Evolutionary conservation across 2,797 vertebrate genomes (phyloP), one percentile per base, ranked within the genome.

Genomic region (Rhyacichthys aspro): DNA sequence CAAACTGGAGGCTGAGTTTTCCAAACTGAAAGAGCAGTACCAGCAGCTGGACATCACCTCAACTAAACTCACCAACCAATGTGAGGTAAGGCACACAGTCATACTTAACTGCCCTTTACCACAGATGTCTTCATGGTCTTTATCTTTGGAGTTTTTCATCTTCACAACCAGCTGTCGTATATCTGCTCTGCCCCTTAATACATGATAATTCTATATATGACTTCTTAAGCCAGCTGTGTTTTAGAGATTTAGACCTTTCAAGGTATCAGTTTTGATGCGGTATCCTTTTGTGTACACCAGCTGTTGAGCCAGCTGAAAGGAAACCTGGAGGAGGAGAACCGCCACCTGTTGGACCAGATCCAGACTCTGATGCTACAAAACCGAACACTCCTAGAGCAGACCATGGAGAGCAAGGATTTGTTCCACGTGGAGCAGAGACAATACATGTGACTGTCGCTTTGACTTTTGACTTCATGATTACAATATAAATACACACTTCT

Each of bases 391-490:
- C 89, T 99, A 87, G 97, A 99, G 73, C 97, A 99, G 88, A 99
- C 96, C 56, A 98, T 98, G 96, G 97, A 99, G 91, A 98, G 96
- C 95, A 98, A 98, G 84, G 97, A 99, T 87, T 94, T 99, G 70
- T 98, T 97, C 88, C 95, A 98, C 5, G 96, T 98, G 9, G 97
- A 98, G 76, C 97, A 98, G 89, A 94, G 97, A 87, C 96, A 98
- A 63, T 98, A 99, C 90, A 99, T 98, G 98, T 98, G 90, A 80
- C 3, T 33, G 15, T 8, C 32, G 10, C 10, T 43, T 33, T 55
- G 0, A 28, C 5, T 18, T 32, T 32, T 55, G 9, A 39, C 7
- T 4, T 38, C 15, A 14, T 9, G 7, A 12, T 53, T 53, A 38
- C 36, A 39, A 14, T 12, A 14, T 39, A 9, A 2, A 8, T 7